Percentiles rank a stretch among this genome's conserved stretches.
Evolutionary conservation across 2,888 invertebrate genomes (phyloP).

Genomic region (Brachyptera risi): DNA sequence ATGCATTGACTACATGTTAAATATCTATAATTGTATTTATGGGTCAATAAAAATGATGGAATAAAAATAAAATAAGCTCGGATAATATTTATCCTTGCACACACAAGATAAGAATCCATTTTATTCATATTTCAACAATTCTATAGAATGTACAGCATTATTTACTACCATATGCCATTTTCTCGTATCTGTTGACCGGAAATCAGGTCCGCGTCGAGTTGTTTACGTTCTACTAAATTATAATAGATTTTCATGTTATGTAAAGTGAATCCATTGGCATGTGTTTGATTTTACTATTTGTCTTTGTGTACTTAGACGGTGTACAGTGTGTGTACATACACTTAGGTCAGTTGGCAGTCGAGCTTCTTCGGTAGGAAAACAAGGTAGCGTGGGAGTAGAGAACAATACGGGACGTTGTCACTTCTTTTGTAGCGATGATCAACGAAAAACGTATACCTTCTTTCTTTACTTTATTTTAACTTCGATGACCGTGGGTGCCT

Average conservation of each 20-base stretch:
- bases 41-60: no score
- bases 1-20: no score
- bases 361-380: background rate
- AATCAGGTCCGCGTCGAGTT: background rate
- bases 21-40: no score
- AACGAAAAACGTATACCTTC: background rate
- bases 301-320: no score
- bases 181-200: background rate
- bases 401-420: background rate
- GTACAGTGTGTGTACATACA: conserved; percentile 1
- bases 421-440: no score
- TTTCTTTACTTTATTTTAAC: no score
- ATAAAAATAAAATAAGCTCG: no score
- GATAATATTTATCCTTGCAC: no score
- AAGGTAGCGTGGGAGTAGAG: conserved; percentile 5
- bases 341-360: conserved; percentile 10
- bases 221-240: background rate
- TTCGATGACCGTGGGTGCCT: background rate
- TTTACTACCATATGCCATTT: conserved; percentile 1
- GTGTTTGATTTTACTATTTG: conserved; percentile 8
- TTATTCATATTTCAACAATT: no score
- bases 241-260: no score
- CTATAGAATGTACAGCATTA: background rate
- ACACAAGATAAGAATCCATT: no score
- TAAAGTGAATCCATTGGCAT: no score